phyloP scores from a whole-genome alignment of 2,888 invertebrate genomes.

The Lithosia quadra region DNA sequence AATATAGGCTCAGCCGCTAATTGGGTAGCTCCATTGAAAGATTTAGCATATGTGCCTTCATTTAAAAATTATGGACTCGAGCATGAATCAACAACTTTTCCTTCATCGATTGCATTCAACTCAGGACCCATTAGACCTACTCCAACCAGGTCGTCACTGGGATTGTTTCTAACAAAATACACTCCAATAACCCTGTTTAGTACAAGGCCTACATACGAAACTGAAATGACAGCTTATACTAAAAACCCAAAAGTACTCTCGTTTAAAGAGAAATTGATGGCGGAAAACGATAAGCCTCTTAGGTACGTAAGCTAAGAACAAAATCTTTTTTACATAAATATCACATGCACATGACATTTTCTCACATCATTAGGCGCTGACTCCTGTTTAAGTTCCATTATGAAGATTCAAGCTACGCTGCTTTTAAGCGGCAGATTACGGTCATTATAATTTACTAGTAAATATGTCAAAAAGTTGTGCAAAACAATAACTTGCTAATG shows the following conservation, averaged over 20 bases:
- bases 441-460: too few species aligned
- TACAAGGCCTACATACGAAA: conserved; percentile 6
- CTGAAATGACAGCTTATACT: neutral
- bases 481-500: too few species aligned
- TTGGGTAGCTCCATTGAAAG: conserved; percentile 33
- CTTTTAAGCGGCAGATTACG: too few species aligned
- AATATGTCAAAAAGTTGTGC: too few species aligned
- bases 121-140: conserved; percentile 14
- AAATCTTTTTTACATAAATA: neutral
- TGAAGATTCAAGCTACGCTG: too few species aligned
- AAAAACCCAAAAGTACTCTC: conserved; percentile 6
- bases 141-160: neutral
- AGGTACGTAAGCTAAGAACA: conserved; percentile 8
- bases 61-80: conserved; percentile 1
- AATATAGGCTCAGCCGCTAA: conserved; percentile 5
- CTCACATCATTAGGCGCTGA: too few species aligned
- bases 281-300: conserved; percentile 7
- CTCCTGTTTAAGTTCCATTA: too few species aligned
- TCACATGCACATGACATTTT: too few species aligned
- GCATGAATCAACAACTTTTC: conserved; percentile 31
- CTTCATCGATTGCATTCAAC: conserved; percentile 30
- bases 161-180: conserved; percentile 16
- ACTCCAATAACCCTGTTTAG: conserved; percentile 10
- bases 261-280: conserved; percentile 15
- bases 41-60: neutral